Base-by-base conservation (phyloP, 2,113 vertebrate genomes). In the Cichladusa arquata region DNA sequence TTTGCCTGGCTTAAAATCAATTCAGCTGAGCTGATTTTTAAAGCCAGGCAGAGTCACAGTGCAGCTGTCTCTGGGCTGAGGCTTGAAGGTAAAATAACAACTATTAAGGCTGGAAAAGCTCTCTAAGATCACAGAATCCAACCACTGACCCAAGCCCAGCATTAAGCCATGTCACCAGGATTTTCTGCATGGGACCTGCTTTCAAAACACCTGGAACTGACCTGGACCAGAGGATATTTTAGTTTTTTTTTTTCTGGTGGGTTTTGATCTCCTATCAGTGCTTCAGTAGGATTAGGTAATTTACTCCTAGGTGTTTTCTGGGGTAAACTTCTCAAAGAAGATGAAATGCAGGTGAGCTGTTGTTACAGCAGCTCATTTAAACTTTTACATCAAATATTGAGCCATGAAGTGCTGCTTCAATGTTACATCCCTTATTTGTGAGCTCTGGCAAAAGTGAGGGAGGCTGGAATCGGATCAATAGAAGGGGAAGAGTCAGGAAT, bases 331-430 rank as follows among this genome's bases (percentile, higher is more conserved):
- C 56, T 74, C 23, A 4, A 38, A 28, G 61, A 65, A 87, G 65
- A 14, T 53, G 28, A 65, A 84, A 29, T 24, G 12, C 3, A n/a
- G 42, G 26, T 48, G 56, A 25, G 25, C 28, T 34, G 58, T 44
- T 57, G 24, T 45, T 57, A 11, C 10, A 65, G 77, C 54, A 83
- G n/a, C 23, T 67, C 3, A 9, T 17, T 86, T 73, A 26, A n/a
- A 26, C 10, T 77, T 77, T 53, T 25, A 3, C 12, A 25, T 60
- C 31, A 14, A 24, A 22, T 33, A 28, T 2, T 56, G 47, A 87
- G 44, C 54, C 2, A 0, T 31, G 5, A 78, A 72, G 45, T 44
- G 24, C n/a, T 73, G 64, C 40, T 89, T 51, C 8, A 0, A 11
- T 74, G 38, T 36, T 58, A 10, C 8, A 61, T 12, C 23, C 44